Conservation (phyloP, 2,113 vertebrate genomes). For the Entomyzon cyanotis region DNA sequence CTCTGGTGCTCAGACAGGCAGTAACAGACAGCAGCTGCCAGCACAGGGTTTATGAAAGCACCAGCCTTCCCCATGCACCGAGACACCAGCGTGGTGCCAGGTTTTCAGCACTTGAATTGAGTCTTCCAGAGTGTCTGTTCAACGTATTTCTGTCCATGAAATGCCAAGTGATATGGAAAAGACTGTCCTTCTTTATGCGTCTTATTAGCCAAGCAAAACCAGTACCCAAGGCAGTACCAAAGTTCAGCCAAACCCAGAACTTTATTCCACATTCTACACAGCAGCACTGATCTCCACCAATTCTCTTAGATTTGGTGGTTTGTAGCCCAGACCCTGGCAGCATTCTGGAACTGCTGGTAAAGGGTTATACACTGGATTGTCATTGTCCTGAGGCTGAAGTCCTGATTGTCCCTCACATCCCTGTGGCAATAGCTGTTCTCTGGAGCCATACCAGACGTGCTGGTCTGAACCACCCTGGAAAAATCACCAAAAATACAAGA, state of each 20-base stretch:
- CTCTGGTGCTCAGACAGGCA: not conserved
- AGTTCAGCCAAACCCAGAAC: not conserved
- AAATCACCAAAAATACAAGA: not conserved
- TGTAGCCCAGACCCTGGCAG: not conserved
- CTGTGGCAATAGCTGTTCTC: not conserved
- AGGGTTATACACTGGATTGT: not conserved
- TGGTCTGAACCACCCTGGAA: not conserved
- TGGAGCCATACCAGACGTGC: not conserved
- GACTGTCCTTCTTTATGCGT: not conserved
- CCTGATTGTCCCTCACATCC: not conserved
- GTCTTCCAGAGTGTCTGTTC: not conserved
- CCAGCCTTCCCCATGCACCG: fast-evolving
- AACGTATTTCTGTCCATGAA: not conserved
- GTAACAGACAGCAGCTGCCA: not conserved
- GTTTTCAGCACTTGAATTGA: not conserved
- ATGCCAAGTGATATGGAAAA: not conserved
- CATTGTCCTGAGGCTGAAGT: not conserved
- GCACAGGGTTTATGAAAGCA: not conserved
- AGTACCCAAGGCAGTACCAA: not conserved
- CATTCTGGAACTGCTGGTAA: not conserved
- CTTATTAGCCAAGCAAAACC: not conserved
- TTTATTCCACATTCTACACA: not conserved
- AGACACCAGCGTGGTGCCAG: not conserved
- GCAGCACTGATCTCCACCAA: fast-evolving
- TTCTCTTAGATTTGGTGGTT: not conserved